Base-by-base conservation (phyloP, 2,888 invertebrate species). In the Tenodera sinensis region DNA sequence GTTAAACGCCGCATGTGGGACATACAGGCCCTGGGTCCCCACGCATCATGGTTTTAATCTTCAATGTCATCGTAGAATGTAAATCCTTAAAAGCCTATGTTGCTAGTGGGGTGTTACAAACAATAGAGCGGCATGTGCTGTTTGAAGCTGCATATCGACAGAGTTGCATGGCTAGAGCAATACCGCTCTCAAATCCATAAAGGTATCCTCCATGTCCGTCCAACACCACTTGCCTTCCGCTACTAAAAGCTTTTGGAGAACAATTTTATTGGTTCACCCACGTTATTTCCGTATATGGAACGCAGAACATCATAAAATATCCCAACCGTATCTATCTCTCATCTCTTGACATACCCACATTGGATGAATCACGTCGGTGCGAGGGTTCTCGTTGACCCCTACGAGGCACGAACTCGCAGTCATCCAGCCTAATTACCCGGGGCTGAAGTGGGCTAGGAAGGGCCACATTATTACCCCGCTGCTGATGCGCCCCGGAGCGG, bases 401-500 rank as follows among this genome's bases (percentile, higher is more conserved):
- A 71, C 54, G 54, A 71, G 54, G 54, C 54, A 71, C 54, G 54
- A 71, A 71, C 54, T 71, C 54, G 54, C 54, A 71, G 54, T 71
- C 54, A 71, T 71, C 54, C 54, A 71, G 54, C 54, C 54, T 71
- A 71, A 71, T 71, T 71, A 71, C 54, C 54, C 54, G 54, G 20
- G 54, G 54, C 54, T 71, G 54, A 71, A 71, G 54, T 20, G 54
- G 54, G 54, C 54, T 71, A 71, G 20, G 54, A 71, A 71, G 54
- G 54, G 54, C 54, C 54, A 71, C 54, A 71, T 71, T 71, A 71
- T 71, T 71, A 71, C 54, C 54, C 54, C 86, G 71, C 86, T 28
- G 30, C 28, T 81, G 86, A 82, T 28, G 42, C 83, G 82, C 83
- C 89, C 87, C n/a, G 89, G 27, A 30, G 89, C 83, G 83, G 42